A percentile compares a stretch with the other conserved stretches of the same genome.
phyloP scores from a whole-genome alignment of 2,888 invertebrate genomes.

The Rhagonycha lutea region DNA sequence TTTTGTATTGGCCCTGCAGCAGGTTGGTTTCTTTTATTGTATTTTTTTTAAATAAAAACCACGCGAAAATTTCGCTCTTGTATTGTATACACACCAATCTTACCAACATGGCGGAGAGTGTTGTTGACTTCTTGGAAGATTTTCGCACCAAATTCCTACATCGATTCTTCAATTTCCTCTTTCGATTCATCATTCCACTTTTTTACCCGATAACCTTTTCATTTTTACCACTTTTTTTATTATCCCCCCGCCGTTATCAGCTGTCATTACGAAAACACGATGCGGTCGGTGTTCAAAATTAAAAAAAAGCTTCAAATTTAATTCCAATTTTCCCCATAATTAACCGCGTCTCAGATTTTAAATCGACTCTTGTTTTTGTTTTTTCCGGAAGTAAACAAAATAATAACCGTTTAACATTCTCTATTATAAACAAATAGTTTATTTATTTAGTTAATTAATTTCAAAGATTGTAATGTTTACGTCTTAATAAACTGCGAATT shows the following conservation, averaged over 20 bases:
- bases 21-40: conserved; percentile 34
- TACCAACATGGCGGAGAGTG: conserved; percentile 46
- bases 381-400: conserved; percentile 2
- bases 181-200: neutral
- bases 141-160: conserved; percentile 24
- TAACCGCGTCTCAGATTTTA: neutral
- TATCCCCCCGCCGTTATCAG: neutral
- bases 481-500: neutral
- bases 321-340: no score
- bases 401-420: neutral
- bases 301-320: neutral
- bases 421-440: neutral
- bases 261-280: conserved; percentile 3
- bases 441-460: neutral
- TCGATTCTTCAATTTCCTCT: conserved; percentile 5
- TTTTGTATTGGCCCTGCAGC: conserved; percentile 44
- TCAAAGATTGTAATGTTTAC: neutral
- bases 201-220: neutral
- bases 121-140: conserved; percentile 34
- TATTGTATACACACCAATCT: conserved; percentile 30
- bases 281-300: neutral
- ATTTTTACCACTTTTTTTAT: neutral
- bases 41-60: conserved; percentile 30
- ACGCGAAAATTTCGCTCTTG: conserved; percentile 33
- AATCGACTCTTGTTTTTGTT: neutral